These are phyloP conservation scores for Macrobrachium nipponense DNA, from an alignment of 1,140 invertebrate species.

Conservation along the genomic window DNA sequence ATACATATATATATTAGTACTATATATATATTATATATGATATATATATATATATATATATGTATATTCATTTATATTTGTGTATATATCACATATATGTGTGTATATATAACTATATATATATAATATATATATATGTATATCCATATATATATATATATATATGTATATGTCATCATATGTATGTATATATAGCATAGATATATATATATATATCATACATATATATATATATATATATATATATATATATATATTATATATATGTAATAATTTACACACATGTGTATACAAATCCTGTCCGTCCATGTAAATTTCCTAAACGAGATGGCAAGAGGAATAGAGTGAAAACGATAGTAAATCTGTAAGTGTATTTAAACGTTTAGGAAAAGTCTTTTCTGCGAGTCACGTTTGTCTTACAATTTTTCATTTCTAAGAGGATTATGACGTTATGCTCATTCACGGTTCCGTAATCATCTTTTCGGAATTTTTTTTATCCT, in stretches of 20 bases:
- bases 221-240: not conserved
- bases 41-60: conserved; percentile 6
- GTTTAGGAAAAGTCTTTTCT: too few species aligned
- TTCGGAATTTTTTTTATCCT: too few species aligned
- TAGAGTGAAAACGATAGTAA: not conserved
- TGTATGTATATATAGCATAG: not conserved
- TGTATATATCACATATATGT: not conserved
- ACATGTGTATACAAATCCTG: not conserved
- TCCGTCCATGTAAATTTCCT: not conserved
- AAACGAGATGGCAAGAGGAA: not conserved
- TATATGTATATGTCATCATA: not conserved
- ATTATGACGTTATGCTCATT: too few species aligned
- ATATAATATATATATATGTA: not conserved
- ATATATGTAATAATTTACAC: not conserved
- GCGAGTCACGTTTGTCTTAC: too few species aligned
- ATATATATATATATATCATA: conserved; percentile 1
- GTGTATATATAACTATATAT: not conserved
- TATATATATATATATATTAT: not conserved
- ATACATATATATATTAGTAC: not conserved
- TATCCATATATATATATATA: not conserved
- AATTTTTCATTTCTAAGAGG: too few species aligned
- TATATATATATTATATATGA: not conserved
- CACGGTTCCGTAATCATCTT: too few species aligned
- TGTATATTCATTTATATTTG: not conserved
- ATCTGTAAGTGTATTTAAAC: too few species aligned